Evolutionary conservation across 2,113 vertebrate genomes (phyloP).

Genomic region (Dicrurus megarhynchus): DNA sequence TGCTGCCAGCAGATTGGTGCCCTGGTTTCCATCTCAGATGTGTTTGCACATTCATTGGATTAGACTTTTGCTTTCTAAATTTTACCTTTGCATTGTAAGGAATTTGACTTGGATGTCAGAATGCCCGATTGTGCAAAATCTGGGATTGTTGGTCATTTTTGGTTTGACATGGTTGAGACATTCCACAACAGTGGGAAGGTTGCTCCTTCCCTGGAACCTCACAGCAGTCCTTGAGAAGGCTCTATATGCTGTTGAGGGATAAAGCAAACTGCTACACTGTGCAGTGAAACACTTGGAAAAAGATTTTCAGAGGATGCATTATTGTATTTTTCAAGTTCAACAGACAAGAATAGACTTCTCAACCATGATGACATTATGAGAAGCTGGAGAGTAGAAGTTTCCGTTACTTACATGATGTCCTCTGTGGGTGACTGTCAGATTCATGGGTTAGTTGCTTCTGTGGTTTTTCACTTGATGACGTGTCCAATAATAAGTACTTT

Average conservation of each 20-base stretch:
- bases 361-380: not conserved
- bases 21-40: not conserved
- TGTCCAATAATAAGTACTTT: not conserved
- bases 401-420: not conserved
- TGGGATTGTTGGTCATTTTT: not conserved
- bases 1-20: not conserved
- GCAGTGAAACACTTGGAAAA: not conserved
- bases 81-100: not conserved
- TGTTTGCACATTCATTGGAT: not conserved
- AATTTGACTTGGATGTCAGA: not conserved
- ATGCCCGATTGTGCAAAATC: accelerated
- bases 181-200: not conserved
- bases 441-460: not conserved
- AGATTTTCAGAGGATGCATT: not conserved
- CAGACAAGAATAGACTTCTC: not conserved
- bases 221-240: not conserved
- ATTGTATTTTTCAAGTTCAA: not conserved
- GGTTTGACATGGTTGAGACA: not conserved
- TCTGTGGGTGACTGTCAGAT: not conserved
- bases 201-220: not conserved
- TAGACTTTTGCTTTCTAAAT: not conserved
- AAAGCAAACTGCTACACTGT: not conserved
- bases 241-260: not conserved
- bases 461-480: not conserved
- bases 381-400: not conserved